Base-by-base conservation (phyloP, 2,113 vertebrate genomes). In the Cephalopholis sonnerati region DNA sequence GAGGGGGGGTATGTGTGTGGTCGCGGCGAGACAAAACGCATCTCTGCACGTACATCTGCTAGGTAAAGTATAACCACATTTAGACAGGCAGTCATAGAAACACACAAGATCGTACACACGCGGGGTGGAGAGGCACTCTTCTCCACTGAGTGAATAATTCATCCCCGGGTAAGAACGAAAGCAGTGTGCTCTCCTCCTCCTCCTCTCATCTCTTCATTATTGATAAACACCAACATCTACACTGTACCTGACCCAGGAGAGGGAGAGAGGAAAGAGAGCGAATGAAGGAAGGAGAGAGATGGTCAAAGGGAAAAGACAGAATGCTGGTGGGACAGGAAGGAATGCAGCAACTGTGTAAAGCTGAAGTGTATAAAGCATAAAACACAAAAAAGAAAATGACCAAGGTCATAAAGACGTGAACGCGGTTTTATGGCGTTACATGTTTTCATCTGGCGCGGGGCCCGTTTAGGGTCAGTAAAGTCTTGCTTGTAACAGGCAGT, bases 141-240 rank as follows among this genome's bases (percentile, higher is more conserved):
- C 86, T 91, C 88, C 73, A 82, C 39, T 7, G 50, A 74, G 85
- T 95, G 79, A 95, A 95, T 95, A 86, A 95, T 95, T 95, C 77
- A 95, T 93, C 81, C 77, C 61, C 3, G 51, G 77, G 84, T 88
- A 84, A 83, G 91, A 90, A 91, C 16, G 80, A 87, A 88, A 88
- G 90, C 76, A 75, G 77, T 25, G 79, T 77, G 85, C 86, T 88
- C 90, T 86, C 88, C 87, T 90, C 88, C 89, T 89, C 73, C 76
- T 82, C 74, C 81, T 89, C 92, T 91, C 72, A 74, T 89, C 89
- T 84, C 84, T 95, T 89, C 88, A 95, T 95, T 94, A 95, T 94
- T 95, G 89, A 95, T 95, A 93, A 93, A 93, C 82, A 91, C 83
- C 84, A 94, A 91, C 90, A 95, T 94, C 90, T 87, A 93, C 91